Evolutionary conservation across 2,113 vertebrate species (phyloP).

Genomic region (Poecilia latipinna): DNA sequence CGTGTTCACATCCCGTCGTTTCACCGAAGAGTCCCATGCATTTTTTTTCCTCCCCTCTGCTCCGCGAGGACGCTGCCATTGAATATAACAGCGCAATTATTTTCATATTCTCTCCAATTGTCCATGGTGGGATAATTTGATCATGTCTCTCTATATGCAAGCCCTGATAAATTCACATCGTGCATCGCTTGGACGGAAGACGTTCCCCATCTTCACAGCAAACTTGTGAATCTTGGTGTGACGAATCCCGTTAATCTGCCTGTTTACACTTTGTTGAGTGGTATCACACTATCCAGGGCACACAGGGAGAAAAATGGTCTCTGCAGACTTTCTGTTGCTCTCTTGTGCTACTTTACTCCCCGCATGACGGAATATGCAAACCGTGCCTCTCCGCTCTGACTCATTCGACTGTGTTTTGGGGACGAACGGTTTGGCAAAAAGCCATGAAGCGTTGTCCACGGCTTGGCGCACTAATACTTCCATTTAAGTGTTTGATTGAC

Average conservation of each 20-base stretch:
- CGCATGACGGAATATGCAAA: constrained; percentile 41
- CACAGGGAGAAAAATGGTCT: constrained; percentile 39
- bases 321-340: constrained; percentile 21
- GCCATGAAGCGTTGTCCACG: constrained; percentile 35
- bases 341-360: constrained; percentile 41
- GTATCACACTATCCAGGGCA: constrained; percentile 49
- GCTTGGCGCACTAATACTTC: constrained; percentile 60
- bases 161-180: constrained; percentile 48
- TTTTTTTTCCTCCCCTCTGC: constrained; percentile 13
- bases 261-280: constrained; percentile 69
- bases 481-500: constrained; percentile 62
- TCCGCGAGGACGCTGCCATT: constrained; percentile 13
- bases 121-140: constrained; percentile 31
- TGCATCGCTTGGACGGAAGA: constrained; percentile 34
- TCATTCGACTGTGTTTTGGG: constrained; percentile 44
- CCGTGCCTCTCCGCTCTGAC: constrained; percentile 25
- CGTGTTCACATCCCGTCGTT: constrained; percentile 2
- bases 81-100: not conserved
- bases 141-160: constrained; percentile 16
- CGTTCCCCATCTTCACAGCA: constrained; percentile 34
- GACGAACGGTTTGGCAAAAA: constrained; percentile 66
- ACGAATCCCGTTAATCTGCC: constrained; percentile 60
- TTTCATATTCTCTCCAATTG: constrained; percentile 14
- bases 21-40: constrained; percentile 41
- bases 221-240: constrained; percentile 61